A percentile compares a stretch with the other conserved stretches of the same genome.
These are phyloP conservation scores for Anorthoa munda DNA, from an alignment of 2,888 invertebrate genomes.

Conservation along the genomic window DNA sequence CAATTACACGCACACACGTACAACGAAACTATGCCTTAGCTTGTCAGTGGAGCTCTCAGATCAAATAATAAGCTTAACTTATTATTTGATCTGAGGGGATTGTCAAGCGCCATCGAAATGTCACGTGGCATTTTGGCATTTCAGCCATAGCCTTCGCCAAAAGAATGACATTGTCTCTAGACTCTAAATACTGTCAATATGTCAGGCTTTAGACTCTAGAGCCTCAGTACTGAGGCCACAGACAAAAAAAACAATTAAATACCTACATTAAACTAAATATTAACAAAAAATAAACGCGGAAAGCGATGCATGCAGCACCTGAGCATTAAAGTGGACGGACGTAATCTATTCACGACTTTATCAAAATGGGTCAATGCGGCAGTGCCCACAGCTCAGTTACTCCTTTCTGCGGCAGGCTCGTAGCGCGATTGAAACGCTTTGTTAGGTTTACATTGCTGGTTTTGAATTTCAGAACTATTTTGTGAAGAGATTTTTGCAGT, in stretches of 20 bases:
- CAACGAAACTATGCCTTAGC: no score
- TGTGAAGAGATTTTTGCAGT: conserved; percentile 7
- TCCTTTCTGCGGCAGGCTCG: conserved; percentile 78
- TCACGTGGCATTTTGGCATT: no score
- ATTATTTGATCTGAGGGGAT: no score
- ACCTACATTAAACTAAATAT: conserved; percentile 48
- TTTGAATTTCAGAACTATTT: conserved; percentile 48
- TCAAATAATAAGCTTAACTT: no score
- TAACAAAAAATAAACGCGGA: conserved; percentile 61
- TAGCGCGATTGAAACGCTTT: conserved; percentile 75
- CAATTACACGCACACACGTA: no score
- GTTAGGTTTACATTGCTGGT: conserved; percentile 74
- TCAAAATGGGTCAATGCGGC: conserved; percentile 90
- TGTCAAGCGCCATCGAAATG: no score
- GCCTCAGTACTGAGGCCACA: conserved; percentile 10
- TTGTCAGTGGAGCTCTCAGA: no score
- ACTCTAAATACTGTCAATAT: no score
- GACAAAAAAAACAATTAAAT: conserved; percentile 32
- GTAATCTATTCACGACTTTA: conserved; percentile 87
- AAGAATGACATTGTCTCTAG: no score
- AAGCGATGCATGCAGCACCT: conserved; percentile 73
- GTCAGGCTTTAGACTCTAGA: no score
- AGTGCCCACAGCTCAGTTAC: conserved; percentile 75
- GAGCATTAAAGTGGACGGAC: conserved; percentile 78
- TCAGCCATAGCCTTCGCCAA: no score